Evolutionary conservation across 1,140 invertebrate species (phyloP), one percentile per base, ranked within the genome.

Genomic region (Leptoteleia sp.): DNA sequence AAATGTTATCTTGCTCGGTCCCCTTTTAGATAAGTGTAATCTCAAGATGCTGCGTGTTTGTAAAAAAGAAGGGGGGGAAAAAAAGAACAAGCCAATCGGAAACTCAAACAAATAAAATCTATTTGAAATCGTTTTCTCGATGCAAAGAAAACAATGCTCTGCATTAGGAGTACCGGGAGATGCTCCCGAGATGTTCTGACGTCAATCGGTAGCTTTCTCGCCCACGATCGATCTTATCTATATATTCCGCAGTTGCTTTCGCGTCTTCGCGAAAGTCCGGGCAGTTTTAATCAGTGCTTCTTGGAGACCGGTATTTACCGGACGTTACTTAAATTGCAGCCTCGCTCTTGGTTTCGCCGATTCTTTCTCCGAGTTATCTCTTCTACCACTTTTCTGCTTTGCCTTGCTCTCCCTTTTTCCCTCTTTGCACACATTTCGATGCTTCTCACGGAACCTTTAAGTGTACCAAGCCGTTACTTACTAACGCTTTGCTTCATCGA

Each of bases 161-260:
- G 15, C 38, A 45, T 59, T 33, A 17, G 27, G 3, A 16, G 54
- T 1, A 22, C 7, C 40, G n/a, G 15, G 9, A 29, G 29, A 43
- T 19, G 12, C 19, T 45, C 19, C 42, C 7, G 43, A 22, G 17
- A 25, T 16, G 61, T 43, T 19, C 17, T 52, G 35, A 70, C 50
- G 35, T 47, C 71, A 68, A 48, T 50, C 12, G 19, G 50, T 62
- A 67, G 67, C 61, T 71, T 43, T 64, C 43, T 59, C 80, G 76
- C 72, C 82, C 79, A 81, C 81, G 79, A 84, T 78, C 71, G 70
- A 81, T 83, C 73, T 83, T 84, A 83, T 84, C 78, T 79, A 13
- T 42, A 42, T 59, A 52, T 71, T 37, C 3, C 11, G 27, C 37
- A 50, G 9, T 43, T 45, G 47, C 59, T 64, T 59, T 82, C 62